Conservation (phyloP, 2,888 invertebrate genomes). For the Orchesellides sinensis region DNA sequence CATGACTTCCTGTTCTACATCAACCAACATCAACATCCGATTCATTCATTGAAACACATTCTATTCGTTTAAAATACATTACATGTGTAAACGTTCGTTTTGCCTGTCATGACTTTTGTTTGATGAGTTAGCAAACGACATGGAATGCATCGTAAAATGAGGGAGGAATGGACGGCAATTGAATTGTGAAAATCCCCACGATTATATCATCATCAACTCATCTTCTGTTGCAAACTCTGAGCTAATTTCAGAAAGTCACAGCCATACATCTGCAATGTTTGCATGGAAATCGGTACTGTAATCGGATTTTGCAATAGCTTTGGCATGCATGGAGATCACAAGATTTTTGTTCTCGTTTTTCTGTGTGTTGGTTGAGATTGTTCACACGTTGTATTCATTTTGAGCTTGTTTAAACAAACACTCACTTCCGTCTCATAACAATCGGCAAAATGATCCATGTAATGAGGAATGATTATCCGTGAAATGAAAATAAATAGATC, state of each 20-base stretch:
- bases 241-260: too few relatives aligned
- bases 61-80: not conserved
- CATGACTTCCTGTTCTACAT: conserved; percentile 49
- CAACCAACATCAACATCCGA: conserved; percentile 4
- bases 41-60: conserved; percentile 16
- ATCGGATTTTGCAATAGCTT: too few relatives aligned
- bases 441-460: conserved; percentile 35
- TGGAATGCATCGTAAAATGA: not conserved
- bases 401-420: conserved; percentile 36
- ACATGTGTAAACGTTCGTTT: conserved; percentile 12
- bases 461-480: conserved; percentile 37
- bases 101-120: conserved; percentile 35
- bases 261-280: not conserved
- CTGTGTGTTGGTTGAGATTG: conserved; percentile 20
- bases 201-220: not conserved
- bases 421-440: conserved; percentile 29
- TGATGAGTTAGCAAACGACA: conserved; percentile 18
- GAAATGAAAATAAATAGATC: conserved; percentile 48
- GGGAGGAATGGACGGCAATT: not conserved
- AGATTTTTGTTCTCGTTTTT: not conserved
- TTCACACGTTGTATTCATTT: conserved; percentile 39
- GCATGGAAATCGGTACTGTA: not conserved
- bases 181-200: conserved; percentile 20
- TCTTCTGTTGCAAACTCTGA: too few relatives aligned
- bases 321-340: not conserved